Percentiles rank a stretch among this genome's conserved stretches.
Evolutionary conservation across 1,140 invertebrate species (phyloP).

Genomic region (Habropoda laboriosa): DNA sequence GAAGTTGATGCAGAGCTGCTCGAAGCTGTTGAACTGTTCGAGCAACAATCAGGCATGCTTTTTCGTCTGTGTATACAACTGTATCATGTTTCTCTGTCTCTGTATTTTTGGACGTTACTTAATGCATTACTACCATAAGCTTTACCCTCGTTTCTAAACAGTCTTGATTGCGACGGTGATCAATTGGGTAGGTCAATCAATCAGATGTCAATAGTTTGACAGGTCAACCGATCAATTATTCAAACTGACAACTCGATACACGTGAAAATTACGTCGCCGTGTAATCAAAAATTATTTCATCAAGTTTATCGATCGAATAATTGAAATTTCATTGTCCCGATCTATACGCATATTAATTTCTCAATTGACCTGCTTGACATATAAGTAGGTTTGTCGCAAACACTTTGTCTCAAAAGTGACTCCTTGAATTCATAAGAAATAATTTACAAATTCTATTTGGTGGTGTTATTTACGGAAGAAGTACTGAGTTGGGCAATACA

Average conservation of each 20-base stretch:
- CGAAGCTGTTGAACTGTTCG: constrained; percentile 97
- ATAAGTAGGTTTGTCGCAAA: neutral
- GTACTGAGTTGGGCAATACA: neutral
- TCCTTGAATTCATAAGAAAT: neutral
- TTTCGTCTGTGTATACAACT: constrained; percentile 1
- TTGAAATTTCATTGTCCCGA: no score
- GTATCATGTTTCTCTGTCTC: constrained; percentile 1
- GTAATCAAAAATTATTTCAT: no score
- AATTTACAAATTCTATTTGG: neutral
- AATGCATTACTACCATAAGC: constrained; percentile 4
- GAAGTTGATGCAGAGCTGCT: constrained; percentile 99
- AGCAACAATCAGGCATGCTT: constrained; percentile 74
- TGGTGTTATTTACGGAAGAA: neutral
- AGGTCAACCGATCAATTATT: neutral
- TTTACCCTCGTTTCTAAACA: neutral
- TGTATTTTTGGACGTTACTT: constrained; percentile 17
- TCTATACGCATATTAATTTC: no score
- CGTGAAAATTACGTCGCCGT: no score
- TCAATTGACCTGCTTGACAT: constrained; percentile 6
- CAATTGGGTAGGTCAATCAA: neutral
- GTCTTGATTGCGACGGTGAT: neutral
- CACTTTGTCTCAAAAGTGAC: neutral
- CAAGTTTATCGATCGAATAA: no score
- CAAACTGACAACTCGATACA: no score
- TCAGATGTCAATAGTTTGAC: neutral